phyloP scores from a whole-genome alignment of 2,797 vertebrate species.

The Poliocrania exsul region DNA sequence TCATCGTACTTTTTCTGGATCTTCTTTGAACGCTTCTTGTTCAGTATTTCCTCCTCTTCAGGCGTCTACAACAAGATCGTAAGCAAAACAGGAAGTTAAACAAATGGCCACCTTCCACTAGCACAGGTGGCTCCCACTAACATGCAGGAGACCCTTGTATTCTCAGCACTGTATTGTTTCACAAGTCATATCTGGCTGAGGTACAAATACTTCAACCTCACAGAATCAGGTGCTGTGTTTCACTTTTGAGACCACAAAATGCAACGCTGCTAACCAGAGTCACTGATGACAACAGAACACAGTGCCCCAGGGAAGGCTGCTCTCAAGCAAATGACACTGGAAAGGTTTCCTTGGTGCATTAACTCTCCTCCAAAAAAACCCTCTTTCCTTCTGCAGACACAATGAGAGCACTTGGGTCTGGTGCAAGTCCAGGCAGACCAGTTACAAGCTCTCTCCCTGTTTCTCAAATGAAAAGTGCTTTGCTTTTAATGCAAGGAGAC shows the following conservation, averaged over 20 bases:
- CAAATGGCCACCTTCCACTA: neutral
- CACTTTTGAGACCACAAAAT: neutral
- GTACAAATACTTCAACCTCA: neutral
- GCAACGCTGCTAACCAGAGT: neutral
- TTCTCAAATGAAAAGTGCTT: neutral
- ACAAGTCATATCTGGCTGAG: neutral
- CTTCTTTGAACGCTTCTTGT: conserved; percentile 97
- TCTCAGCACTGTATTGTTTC: neutral
- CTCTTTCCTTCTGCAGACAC: neutral
- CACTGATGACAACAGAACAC: neutral
- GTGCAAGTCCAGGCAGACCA: neutral
- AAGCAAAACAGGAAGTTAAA: neutral
- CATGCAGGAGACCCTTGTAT: neutral
- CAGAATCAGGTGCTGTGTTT: neutral
- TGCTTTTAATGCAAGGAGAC: neutral
- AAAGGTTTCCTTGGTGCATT: neutral
- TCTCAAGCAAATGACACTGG: neutral
- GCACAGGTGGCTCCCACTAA: neutral
- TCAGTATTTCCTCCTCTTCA: conserved; percentile 96
- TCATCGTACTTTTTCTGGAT: conserved; percentile 96
- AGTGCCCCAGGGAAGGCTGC: neutral
- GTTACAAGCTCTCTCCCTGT: rapidly evolving
- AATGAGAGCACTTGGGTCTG: neutral
- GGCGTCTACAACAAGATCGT: conserved; percentile 81
- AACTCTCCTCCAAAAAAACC: neutral